These are phyloP conservation scores for Gambusia affinis DNA, from an alignment of 2,113 vertebrate genomes.

Conservation along the genomic window DNA sequence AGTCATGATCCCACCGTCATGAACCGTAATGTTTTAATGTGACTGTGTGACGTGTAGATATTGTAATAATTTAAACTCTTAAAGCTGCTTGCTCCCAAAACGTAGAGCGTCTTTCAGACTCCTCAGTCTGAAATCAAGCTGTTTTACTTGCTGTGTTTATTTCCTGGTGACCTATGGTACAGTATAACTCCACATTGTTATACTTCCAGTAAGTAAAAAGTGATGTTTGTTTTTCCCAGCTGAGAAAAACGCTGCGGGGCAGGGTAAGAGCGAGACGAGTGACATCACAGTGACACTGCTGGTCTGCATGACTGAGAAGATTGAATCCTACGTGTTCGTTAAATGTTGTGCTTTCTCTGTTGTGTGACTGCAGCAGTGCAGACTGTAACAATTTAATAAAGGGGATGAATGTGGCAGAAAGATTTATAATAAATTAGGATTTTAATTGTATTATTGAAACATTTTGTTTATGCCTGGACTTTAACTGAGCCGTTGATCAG, in stretches of 20 bases:
- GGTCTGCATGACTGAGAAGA: conserved; percentile 48
- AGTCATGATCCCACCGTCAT: conserved; percentile 43
- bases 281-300: conserved; percentile 16
- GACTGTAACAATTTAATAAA: neutral
- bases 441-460: too few relatives aligned
- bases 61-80: conserved; percentile 31
- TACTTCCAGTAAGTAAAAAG: conserved; percentile 43
- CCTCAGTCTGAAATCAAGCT: neutral
- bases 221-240: conserved; percentile 40
- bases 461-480: too few relatives aligned
- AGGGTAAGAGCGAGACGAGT: conserved; percentile 9
- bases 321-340: conserved; percentile 23
- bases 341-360: conserved; percentile 4
- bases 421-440: too few relatives aligned
- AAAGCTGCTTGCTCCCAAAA: conserved; percentile 18
- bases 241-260: conserved; percentile 2
- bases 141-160: conserved; percentile 30
- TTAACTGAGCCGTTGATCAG: too few relatives aligned
- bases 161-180: conserved; percentile 37
- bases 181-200: conserved; percentile 52
- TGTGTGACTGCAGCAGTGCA: neutral
- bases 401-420: neutral
- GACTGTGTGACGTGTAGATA: conserved; percentile 40
- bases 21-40: conserved; percentile 33
- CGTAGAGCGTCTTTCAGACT: neutral